Conservation (phyloP, 2,113 vertebrate species). For the Pachypanchax playfairii region DNA sequence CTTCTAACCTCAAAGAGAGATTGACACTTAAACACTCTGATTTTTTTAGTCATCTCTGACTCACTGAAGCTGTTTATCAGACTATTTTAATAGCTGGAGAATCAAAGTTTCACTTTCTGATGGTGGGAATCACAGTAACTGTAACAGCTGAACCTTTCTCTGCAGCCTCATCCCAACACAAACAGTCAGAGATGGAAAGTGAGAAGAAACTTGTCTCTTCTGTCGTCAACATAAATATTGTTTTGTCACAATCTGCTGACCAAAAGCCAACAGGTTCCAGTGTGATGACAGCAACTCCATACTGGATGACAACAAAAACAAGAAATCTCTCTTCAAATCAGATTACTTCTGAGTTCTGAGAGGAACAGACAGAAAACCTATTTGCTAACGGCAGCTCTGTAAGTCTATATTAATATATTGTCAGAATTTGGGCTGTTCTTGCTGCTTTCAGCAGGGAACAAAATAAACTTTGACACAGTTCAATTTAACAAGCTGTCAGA, state of each 20-base stretch:
- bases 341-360: no score
- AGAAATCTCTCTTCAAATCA: constrained; percentile 8
- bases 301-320: constrained; percentile 6
- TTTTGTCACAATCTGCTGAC: accelerated
- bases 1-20: neutral
- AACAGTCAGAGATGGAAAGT: neutral
- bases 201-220: neutral
- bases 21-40: neutral
- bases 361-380: no score
- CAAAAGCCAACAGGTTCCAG: neutral
- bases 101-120: neutral
- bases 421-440: no score
- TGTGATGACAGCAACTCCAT: neutral
- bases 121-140: constrained; percentile 35
- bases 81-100: neutral
- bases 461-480: no score
- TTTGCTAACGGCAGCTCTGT: no score
- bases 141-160: constrained; percentile 34
- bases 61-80: neutral
- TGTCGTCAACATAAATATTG: accelerated
- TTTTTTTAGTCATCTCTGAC: neutral
- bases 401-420: no score
- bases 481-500: no score
- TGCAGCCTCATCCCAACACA: constrained; percentile 19
- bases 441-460: no score